A percentile compares a stretch with the other conserved stretches of the same genome.
Evolutionary conservation across 2,797 vertebrate genomes (phyloP).

Genomic region (Etheostoma nigrum): DNA sequence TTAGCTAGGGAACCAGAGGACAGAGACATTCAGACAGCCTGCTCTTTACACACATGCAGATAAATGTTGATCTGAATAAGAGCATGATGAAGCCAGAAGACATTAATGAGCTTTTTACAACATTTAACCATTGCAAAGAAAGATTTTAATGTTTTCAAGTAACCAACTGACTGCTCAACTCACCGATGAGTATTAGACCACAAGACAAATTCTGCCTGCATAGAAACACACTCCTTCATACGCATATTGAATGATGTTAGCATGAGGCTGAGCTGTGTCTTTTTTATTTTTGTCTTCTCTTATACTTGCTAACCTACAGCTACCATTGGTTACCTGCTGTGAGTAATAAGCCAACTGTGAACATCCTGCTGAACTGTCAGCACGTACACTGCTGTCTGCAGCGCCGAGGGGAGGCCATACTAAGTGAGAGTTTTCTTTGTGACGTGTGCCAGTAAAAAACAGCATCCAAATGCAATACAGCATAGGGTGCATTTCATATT

Average conservation of each 20-base stretch:
- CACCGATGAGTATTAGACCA: not conserved
- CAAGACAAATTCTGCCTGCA: not conserved
- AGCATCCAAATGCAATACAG: slow-evolving; percentile 37
- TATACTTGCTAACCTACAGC: not conserved
- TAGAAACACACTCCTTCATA: not conserved
- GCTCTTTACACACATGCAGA: not conserved
- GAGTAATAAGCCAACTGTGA: slow-evolving; percentile 56
- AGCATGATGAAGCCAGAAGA: not conserved
- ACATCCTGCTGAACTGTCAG: slow-evolving; percentile 68
- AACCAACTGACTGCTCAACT: not conserved
- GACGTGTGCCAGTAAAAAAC: slow-evolving; percentile 26
- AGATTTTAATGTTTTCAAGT: not conserved
- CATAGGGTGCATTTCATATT: slow-evolving; percentile 26
- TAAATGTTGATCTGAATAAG: not conserved
- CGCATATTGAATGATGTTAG: slow-evolving; percentile 6
- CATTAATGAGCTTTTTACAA: not conserved
- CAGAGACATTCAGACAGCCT: not conserved
- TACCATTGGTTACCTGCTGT: slow-evolving; percentile 53
- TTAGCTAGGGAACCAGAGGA: not conserved
- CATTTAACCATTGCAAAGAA: not conserved
- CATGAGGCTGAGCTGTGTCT: slow-evolving; percentile 5
- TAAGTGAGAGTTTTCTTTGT: slow-evolving; percentile 19
- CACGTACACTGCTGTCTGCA: slow-evolving; percentile 36
- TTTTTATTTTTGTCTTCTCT: not conserved
- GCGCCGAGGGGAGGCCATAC: slow-evolving; percentile 35